These are phyloP conservation scores for Matsumyia berberina DNA, from an alignment of 2,888 invertebrate genomes.

Conservation along the genomic window DNA sequence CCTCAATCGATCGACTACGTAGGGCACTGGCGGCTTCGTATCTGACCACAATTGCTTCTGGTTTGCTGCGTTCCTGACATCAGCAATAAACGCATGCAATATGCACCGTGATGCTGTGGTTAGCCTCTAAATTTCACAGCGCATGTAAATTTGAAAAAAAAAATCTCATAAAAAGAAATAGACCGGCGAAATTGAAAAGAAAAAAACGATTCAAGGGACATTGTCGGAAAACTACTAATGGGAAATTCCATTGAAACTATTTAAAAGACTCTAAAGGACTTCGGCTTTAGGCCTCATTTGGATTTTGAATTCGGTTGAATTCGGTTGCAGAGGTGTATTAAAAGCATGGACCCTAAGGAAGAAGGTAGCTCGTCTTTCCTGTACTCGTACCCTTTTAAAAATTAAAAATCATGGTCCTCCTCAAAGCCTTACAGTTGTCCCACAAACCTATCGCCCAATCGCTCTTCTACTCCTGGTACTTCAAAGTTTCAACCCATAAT, in stretches of 20 bases:
- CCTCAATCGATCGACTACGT: conserved; percentile 55
- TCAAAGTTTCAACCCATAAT: too few relatives aligned
- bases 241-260: conserved; percentile 17
- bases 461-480: too few relatives aligned
- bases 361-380: too few relatives aligned
- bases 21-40: conserved; percentile 43
- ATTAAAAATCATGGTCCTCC: too few relatives aligned
- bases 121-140: conserved; percentile 40
- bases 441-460: too few relatives aligned
- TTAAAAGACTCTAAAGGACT: too few relatives aligned
- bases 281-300: too few relatives aligned
- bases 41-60: conserved; percentile 63
- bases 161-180: conserved; percentile 5
- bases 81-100: conserved; percentile 27
- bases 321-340: too few relatives aligned
- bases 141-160: conserved; percentile 7
- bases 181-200: conserved; percentile 20
- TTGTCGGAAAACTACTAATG: conserved; percentile 19
- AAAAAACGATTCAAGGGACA: conserved; percentile 52
- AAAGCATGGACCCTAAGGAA: too few relatives aligned
- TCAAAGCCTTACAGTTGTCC: too few relatives aligned
- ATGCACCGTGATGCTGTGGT: conserved; percentile 34
- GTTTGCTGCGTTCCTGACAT: conserved; percentile 48
- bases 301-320: too few relatives aligned
- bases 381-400: too few relatives aligned